Conservation (phyloP, 1,140 invertebrate genomes). For the Orius insidiosus region DNA sequence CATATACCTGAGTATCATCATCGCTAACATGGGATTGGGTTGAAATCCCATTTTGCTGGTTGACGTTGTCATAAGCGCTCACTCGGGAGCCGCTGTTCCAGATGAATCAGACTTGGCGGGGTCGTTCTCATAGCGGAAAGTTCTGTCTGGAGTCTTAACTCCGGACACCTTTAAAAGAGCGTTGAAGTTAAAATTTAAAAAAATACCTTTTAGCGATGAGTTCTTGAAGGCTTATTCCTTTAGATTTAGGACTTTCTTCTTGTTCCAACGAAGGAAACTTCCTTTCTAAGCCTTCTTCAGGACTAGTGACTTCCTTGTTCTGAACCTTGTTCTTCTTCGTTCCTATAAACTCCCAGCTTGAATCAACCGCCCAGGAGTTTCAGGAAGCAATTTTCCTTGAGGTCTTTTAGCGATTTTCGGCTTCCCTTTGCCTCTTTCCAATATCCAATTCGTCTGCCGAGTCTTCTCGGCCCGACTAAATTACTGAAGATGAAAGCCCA, state of each 20-base stretch:
- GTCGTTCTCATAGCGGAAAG: conserved; percentile 9
- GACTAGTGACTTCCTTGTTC: conserved; percentile 29
- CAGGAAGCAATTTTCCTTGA: conserved; percentile 24
- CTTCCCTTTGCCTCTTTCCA: conserved; percentile 12
- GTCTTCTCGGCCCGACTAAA: conserved; percentile 24
- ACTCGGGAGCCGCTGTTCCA: conserved; percentile 16
- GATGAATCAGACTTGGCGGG: conserved; percentile 14
- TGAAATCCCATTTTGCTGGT: conserved; percentile 15
- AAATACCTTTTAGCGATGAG: conserved; percentile 51
- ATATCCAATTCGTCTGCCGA: conserved; percentile 11
- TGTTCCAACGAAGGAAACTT: conserved; percentile 28
- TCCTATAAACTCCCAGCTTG: conserved; percentile 68
- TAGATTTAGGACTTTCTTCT: conserved; percentile 26
- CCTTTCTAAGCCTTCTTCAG: conserved; percentile 27
- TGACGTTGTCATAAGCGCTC: conserved; percentile 19
- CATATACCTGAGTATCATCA: conserved; percentile 16
- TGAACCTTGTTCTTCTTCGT: conserved; percentile 30
- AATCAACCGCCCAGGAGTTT: conserved; percentile 68
- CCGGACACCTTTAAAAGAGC: conserved; percentile 19
- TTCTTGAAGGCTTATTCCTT: conserved; percentile 51
- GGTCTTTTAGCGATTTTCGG: conserved; percentile 32
- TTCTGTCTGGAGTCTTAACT: conserved; percentile 19
- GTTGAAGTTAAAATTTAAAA: not conserved
- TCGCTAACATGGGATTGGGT: conserved; percentile 17
- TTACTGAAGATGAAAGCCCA: conserved; percentile 49